phyloP scores from a whole-genome alignment of 2,113 vertebrate species.

The Hyaena hyaena region DNA sequence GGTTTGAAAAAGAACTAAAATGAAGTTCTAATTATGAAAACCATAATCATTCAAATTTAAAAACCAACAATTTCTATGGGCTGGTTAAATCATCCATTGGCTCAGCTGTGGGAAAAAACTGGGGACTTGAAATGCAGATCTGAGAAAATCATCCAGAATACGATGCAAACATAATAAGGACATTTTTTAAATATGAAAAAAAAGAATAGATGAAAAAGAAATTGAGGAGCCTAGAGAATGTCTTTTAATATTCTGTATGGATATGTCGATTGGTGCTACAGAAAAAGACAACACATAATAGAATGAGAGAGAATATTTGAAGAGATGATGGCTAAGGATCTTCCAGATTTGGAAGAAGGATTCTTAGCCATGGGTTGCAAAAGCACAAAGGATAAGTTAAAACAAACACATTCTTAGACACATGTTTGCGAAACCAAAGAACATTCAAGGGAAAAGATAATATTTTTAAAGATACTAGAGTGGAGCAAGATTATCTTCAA shows the following conservation, averaged over 20 bases:
- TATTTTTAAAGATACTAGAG: slow-evolving; percentile 3
- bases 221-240: not conserved
- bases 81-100: not conserved
- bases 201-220: not conserved
- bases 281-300: not conserved
- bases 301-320: not conserved
- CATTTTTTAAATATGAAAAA: not conserved
- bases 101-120: not conserved
- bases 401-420: slow-evolving; percentile 16
- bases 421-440: not conserved
- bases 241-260: not conserved
- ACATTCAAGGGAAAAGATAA: slow-evolving; percentile 19
- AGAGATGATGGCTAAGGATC: not conserved
- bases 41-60: not conserved
- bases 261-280: not conserved
- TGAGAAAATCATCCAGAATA: not conserved
- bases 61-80: not conserved
- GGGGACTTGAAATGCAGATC: not conserved
- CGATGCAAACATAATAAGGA: not conserved
- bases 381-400: slow-evolving; percentile 9
- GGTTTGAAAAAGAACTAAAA: slow-evolving; percentile 15
- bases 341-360: not conserved
- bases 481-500: slow-evolving; percentile 45
- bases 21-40: slow-evolving; percentile 41
- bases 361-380: not conserved